Evolutionary conservation across 2,888 invertebrate genomes (phyloP).

Genomic region (Anoplius nigerrimus): DNA sequence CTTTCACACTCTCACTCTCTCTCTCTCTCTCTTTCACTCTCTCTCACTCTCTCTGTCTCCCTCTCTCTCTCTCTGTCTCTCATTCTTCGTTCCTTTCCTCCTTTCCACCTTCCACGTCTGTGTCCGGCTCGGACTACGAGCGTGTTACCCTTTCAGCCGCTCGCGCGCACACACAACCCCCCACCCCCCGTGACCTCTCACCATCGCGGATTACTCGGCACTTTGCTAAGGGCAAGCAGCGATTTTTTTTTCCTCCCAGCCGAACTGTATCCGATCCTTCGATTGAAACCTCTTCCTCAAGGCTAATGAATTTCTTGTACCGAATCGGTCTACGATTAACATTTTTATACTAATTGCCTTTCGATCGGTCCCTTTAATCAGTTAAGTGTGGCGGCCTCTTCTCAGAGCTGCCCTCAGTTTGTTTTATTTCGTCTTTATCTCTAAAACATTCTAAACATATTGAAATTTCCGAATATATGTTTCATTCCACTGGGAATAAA

Average conservation of each 20-base stretch:
- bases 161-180: not conserved
- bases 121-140: not conserved
- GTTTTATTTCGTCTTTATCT: no score
- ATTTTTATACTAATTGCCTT: no score
- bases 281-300: not conserved
- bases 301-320: not conserved
- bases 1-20: not conserved
- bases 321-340: no score
- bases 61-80: not conserved
- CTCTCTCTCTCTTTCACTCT: not conserved
- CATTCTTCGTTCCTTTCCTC: not conserved
- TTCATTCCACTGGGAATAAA: no score
- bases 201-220: constrained; percentile 5
- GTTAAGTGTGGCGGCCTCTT: no score
- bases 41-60: not conserved
- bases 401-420: no score
- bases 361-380: no score
- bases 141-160: not conserved
- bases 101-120: not conserved
- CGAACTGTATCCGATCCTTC: not conserved
- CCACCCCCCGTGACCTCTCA: constrained; percentile 6
- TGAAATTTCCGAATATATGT: no score
- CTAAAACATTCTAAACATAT: no score
- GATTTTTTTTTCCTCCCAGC: not conserved
- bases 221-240: not conserved